Evolutionary conservation across 1,140 invertebrate species (phyloP).

Genomic region (Trichomalopsis sarcophagae): DNA sequence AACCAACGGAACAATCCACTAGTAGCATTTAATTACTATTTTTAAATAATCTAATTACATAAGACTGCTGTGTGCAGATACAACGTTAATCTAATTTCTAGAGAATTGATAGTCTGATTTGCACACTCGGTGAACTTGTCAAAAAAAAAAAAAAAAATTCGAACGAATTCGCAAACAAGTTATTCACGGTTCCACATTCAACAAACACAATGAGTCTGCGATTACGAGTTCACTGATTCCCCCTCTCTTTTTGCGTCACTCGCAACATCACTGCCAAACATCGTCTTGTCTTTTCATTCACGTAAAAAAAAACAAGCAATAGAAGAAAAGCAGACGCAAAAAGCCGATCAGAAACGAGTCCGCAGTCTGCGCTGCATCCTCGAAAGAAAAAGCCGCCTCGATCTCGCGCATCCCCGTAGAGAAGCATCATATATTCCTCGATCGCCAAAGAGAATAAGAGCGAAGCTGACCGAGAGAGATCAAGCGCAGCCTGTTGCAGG

Average conservation of each 20-base stretch:
- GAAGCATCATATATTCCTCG: conserved; percentile 25
- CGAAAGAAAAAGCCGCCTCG: conserved; percentile 12
- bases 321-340: neutral
- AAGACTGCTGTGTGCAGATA: too few relatives aligned
- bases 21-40: too few relatives aligned
- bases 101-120: too few relatives aligned
- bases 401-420: conserved; percentile 14
- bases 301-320: neutral
- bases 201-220: neutral
- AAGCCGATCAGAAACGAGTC: neutral
- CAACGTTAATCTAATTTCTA: too few relatives aligned
- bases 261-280: neutral
- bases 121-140: too few relatives aligned
- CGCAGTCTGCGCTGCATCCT: neutral
- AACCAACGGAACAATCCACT: too few relatives aligned
- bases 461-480: neutral
- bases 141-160: neutral
- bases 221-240: neutral
- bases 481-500: conserved; percentile 19
- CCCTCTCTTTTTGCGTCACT: neutral
- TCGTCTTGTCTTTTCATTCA: neutral
- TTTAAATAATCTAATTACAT: too few relatives aligned
- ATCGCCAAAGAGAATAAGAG: conserved; percentile 5
- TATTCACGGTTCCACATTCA: neutral
- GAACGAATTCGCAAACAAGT: neutral